These are phyloP conservation scores for Drosophila conformis DNA, from an alignment of 2,888 invertebrate species.

Conservation along the genomic window DNA sequence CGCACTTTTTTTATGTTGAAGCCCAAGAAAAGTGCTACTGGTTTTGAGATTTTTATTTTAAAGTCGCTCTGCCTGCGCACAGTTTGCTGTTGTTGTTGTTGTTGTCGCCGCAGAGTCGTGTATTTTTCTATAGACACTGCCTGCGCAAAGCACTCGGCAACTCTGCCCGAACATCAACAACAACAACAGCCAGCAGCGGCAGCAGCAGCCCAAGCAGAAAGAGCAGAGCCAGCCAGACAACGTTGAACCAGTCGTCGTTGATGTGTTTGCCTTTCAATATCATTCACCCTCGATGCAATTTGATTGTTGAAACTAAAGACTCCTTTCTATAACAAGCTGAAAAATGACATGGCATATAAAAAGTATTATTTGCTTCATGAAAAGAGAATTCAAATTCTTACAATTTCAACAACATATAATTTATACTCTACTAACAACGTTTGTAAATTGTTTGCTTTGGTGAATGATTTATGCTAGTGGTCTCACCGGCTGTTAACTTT, in stretches of 20 bases:
- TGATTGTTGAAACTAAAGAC: slow-evolving; percentile 7
- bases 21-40: slow-evolving; percentile 81
- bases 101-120: slow-evolving; percentile 50
- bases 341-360: neutral
- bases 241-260: slow-evolving; percentile 67
- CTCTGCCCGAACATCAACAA: slow-evolving; percentile 60
- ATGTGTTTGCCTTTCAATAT: slow-evolving; percentile 71
- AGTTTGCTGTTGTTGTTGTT: slow-evolving; percentile 2
- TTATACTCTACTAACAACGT: neutral
- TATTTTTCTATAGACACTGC: slow-evolving; percentile 50
- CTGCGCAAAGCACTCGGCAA: slow-evolving; percentile 59
- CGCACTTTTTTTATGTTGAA: slow-evolving; percentile 60
- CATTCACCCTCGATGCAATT: slow-evolving; percentile 51
- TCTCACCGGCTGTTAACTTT: slow-evolving; percentile 55
- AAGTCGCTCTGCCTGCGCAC: slow-evolving; percentile 35
- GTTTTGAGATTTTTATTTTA: slow-evolving; percentile 73
- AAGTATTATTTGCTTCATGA: neutral
- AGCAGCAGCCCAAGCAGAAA: slow-evolving; percentile 47
- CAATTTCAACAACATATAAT: neutral
- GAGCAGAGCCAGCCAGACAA: slow-evolving; percentile 55
- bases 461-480: slow-evolving; percentile 35
- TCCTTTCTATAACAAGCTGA: neutral
- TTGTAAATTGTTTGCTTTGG: slow-evolving; percentile 1
- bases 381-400: neutral
- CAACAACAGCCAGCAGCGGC: slow-evolving; percentile 28